Base-by-base conservation (phyloP, 2,888 invertebrate genomes). In the Pristionchus japonicus region DNA sequence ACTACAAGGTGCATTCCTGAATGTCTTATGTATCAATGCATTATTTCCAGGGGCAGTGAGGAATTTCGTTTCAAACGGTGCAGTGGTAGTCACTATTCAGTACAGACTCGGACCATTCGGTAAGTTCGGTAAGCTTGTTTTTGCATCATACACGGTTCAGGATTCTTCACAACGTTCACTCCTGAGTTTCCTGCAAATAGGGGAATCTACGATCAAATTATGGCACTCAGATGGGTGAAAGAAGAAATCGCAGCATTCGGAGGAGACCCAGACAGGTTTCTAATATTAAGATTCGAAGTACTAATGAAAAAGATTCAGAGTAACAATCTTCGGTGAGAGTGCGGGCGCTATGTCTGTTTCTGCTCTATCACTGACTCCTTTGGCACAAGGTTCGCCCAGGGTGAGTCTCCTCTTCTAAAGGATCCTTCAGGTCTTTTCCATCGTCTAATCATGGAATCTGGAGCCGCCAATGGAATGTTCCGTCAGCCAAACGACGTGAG, bases 41-140 rank as follows among this genome's bases (percentile, higher is more conserved):
- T n/a, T n/a, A n/a, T n/a, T n/a, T n/a, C n/a, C n/a, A n/a, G n/a
- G n/a, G n/a, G 47, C 82, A 27, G 82, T 82, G 43, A 15, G 82
- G 27, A 82, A 82, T 27, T n/a, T 82, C 17, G 82, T 82, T 0
- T 82, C 82, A 1, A 82, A 83, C 23, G 91, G 91, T 49, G 90
- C 91, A 40, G 90, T 92, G 31, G 91, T 91, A 27, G 91, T 92
- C 13, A 91, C 91, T 7, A 82, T 92, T n/a, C 91, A 92, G 80
- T 92, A 92, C 70, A 84, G 92, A 37, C 88, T 92, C 6, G 92
- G 92, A 47, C 91, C 91, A 0, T 89, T 92, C 34, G 92, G 90
- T 90, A 20, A n/a, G 23, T n/a, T n/a, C n/a, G n/a, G n/a, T n/a
- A n/a, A n/a, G n/a, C n/a, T n/a, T n/a, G 23, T 23, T 6, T n/a